Evolutionary conservation across 2,888 invertebrate species (phyloP).

Genomic region (Drosophila affinis): DNA sequence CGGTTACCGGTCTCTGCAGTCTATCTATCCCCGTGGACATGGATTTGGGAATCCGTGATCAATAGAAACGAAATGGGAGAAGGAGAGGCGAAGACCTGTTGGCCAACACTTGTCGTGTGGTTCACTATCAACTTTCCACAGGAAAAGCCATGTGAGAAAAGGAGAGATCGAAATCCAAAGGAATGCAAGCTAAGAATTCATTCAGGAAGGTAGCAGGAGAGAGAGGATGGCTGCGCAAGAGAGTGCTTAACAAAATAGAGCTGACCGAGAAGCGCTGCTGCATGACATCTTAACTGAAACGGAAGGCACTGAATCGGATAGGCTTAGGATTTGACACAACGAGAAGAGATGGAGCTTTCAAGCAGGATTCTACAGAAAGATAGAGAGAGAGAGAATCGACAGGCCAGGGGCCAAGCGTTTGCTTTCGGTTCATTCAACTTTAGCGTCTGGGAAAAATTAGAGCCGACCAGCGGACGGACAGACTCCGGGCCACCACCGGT

Average conservation of each 20-base stretch:
- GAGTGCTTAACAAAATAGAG: too few relatives aligned
- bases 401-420: background rate
- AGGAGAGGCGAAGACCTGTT: slow-evolving; percentile 4
- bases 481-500: background rate
- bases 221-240: too few relatives aligned
- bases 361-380: background rate
- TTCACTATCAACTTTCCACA: slow-evolving; percentile 12
- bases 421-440: slow-evolving; percentile 9
- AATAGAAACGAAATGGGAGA: slow-evolving; percentile 7
- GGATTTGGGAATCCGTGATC: slow-evolving; percentile 7
- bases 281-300: too few relatives aligned
- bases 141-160: background rate
- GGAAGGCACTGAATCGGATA: background rate
- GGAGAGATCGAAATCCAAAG: too few relatives aligned
- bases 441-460: slow-evolving; percentile 5
- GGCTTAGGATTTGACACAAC: too few relatives aligned
- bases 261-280: too few relatives aligned
- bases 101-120: background rate
- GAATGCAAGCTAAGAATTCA: background rate
- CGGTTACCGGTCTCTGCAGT: slow-evolving; percentile 16
- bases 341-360: background rate
- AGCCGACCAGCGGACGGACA: background rate
- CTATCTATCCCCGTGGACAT: background rate
- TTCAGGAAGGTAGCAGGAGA: too few relatives aligned
- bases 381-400: background rate